Base-by-base conservation (phyloP, 2,888 invertebrate genomes). In the Mesodorylaimus sp. region DNA sequence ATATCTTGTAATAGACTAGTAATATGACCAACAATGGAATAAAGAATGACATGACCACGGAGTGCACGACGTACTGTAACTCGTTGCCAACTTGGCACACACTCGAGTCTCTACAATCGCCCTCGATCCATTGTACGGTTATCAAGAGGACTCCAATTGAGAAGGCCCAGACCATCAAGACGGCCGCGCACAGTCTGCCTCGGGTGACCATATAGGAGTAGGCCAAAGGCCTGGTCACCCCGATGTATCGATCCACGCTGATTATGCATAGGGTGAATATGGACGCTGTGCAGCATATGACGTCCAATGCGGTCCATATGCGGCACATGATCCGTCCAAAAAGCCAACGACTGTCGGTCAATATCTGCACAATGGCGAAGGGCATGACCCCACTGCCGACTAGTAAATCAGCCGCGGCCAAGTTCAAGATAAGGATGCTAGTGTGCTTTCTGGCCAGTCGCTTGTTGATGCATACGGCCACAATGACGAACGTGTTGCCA, bases 31-130 rank as follows among this genome's bases (percentile, higher is more conserved):
- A 13, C 13, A 49, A 39, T 3, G 53, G 53, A 13, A 53, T 24
- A 45, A 42, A 53, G 41, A 53, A 53, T 16, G 53, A 53, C n/a
- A 52, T 29, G 3, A 53, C 28, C 13, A 38, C 42, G 19, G 53
- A 52, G 16, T 37, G 47, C 2, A 45, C 28, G 16, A 52, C 47
- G 24, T 49, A 50, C 2, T 46, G 25, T 46, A 53, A 29, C 41
- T 53, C 47, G 19, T 49, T 29, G 28, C 49, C 47, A 3, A 53
- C 53, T n/a, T 47, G 5, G 45, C 53, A 53, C 2, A 28, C 24
- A 7, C 16, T 19, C 13, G 21, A 39, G n/a, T 13, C n/a, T 39
- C 7, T 10, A 19, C 7, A 19, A 16, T 39, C 41, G 21, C 7
- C 21, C n/a, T 39, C 21, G n/a, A n/a, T n/a, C 41, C 10, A n/a